Conservation (phyloP, 2,888 invertebrate species). For the Sacculina carcini region DNA sequence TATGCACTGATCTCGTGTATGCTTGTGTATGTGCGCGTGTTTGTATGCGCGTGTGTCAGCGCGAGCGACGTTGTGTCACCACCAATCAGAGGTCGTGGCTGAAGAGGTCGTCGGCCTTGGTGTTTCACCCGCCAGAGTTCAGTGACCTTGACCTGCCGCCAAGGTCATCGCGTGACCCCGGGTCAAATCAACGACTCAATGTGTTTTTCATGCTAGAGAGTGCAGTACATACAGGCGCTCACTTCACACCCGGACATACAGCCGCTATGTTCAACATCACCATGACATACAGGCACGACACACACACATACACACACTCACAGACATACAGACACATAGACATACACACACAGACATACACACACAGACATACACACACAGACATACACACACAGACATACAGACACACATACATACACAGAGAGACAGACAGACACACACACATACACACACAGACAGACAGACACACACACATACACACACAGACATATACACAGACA, state of each 20-base stretch:
- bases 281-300: not conserved
- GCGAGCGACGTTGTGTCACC: not conserved
- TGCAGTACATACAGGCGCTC: not conserved
- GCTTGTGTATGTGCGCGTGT: not conserved
- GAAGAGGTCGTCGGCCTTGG: not conserved
- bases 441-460: not conserved
- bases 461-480: not conserved
- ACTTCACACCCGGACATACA: not conserved
- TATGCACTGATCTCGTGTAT: not conserved
- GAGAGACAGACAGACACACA: slow-evolving; percentile 2
- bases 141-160: not conserved
- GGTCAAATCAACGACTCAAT: not conserved
- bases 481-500: not conserved
- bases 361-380: not conserved
- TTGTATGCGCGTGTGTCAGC: not conserved
- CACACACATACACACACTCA: not conserved
- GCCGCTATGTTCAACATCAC: not conserved
- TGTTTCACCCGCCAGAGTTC: not conserved
- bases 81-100: not conserved
- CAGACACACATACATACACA: too few relatives aligned
- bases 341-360: not conserved
- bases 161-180: not conserved
- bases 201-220: slow-evolving; percentile 2
- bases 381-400: not conserved
- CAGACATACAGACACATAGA: not conserved